These are phyloP conservation scores for Hippocampus mohnikei DNA, from an alignment of 2,113 vertebrate species.

Conservation along the genomic window DNA sequence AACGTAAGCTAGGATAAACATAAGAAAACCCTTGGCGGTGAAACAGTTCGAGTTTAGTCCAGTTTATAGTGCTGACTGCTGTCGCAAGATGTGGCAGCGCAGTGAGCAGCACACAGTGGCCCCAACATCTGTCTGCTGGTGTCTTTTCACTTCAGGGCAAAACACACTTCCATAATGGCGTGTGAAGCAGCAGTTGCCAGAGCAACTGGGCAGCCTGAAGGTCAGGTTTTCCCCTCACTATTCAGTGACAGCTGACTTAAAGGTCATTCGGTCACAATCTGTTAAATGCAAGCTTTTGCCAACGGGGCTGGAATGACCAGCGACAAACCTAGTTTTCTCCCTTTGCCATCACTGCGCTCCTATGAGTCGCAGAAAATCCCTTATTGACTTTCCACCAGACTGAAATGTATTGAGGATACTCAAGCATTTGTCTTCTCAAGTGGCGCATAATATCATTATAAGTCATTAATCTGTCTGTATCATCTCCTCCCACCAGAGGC, in stretches of 20 bases:
- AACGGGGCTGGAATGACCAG: slow-evolving; percentile 48
- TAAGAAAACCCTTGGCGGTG: slow-evolving; percentile 5
- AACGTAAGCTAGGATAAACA: not conserved
- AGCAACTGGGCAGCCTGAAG: slow-evolving; percentile 58
- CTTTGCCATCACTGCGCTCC: slow-evolving; percentile 29
- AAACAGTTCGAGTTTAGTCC: slow-evolving; percentile 54
- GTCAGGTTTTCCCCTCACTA: slow-evolving; percentile 64
- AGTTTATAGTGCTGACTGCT: slow-evolving; percentile 34
- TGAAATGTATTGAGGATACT: slow-evolving; percentile 19
- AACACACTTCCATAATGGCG: slow-evolving; percentile 56
- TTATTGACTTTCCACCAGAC: slow-evolving; percentile 12
- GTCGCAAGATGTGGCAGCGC: slow-evolving; percentile 27
- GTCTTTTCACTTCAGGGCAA: slow-evolving; percentile 61
- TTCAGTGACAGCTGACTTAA: slow-evolving; percentile 57
- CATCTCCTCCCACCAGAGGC: slow-evolving; percentile 78
- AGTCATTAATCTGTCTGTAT: slow-evolving; percentile 66
- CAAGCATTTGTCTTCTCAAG: slow-evolving; percentile 31
- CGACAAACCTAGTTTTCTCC: slow-evolving; percentile 31
- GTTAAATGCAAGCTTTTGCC: slow-evolving; percentile 62
- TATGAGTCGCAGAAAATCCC: slow-evolving; percentile 16
- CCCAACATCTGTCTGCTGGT: slow-evolving; percentile 51
- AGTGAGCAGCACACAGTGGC: slow-evolving; percentile 32
- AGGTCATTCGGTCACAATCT: slow-evolving; percentile 73
- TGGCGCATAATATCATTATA: slow-evolving; percentile 39
- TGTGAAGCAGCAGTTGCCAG: slow-evolving; percentile 61